phyloP scores from a whole-genome alignment of 2,113 vertebrate species.

The Gallinago paraguaiae region DNA sequence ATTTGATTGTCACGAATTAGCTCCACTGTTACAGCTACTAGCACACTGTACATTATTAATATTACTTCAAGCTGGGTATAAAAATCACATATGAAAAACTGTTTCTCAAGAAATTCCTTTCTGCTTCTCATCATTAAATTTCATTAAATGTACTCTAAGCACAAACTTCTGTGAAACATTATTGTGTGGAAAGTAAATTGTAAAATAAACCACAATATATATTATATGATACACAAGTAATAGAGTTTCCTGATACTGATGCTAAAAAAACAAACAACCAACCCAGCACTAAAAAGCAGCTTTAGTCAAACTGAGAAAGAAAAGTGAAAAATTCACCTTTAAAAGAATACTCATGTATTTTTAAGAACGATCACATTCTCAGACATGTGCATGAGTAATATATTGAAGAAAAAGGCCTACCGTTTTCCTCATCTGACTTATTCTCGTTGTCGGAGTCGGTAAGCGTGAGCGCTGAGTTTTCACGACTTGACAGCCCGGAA shows the following conservation, averaged over 20 bases:
- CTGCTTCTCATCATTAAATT: conserved; percentile 54
- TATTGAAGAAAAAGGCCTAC: conserved; percentile 74
- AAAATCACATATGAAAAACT: background rate
- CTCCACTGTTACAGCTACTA: background rate
- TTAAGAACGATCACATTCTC: background rate
- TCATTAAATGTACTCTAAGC: conserved; percentile 7
- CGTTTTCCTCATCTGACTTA: conserved; percentile 91
- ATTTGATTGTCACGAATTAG: background rate
- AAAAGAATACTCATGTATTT: background rate
- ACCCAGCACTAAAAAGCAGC: background rate
- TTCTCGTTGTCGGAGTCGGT: conserved; percentile 95
- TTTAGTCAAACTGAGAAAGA: background rate
- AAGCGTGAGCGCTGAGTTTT: conserved; percentile 91
- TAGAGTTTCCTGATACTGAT: background rate
- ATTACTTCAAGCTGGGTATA: conserved; percentile 9
- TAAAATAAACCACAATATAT: conserved; percentile 13
- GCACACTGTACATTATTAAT: background rate
- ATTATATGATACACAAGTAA: background rate
- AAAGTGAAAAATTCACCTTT: background rate
- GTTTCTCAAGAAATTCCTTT: conserved; percentile 35
- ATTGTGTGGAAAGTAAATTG: conserved; percentile 40
- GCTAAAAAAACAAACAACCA: background rate
- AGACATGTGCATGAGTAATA: background rate
- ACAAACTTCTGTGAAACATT: conserved; percentile 43
- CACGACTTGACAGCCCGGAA: conserved; percentile 90